phyloP scores from a whole-genome alignment of 2,888 invertebrate species.

The Tenthredo distinguenda region DNA sequence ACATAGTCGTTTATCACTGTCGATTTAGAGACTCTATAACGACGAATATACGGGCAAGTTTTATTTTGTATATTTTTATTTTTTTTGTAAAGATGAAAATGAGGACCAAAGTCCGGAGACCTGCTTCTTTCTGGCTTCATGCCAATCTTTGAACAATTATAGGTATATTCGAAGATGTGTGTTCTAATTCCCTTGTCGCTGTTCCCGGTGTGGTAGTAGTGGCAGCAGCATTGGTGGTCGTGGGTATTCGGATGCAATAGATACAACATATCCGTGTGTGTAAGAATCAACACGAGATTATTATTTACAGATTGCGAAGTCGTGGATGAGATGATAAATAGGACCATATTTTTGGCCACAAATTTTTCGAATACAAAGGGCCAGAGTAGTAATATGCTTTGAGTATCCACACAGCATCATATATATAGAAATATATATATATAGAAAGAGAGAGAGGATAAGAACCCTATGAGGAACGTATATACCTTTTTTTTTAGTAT shows the following conservation, averaged over 20 bases:
- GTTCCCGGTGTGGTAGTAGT: background rate
- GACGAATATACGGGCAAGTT: background rate
- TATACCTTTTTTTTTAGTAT: background rate
- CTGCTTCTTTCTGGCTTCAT: slow-evolving; percentile 29
- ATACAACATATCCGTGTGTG: background rate
- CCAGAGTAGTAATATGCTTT: background rate
- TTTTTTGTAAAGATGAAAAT: background rate
- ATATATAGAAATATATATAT: background rate
- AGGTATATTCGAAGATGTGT: background rate
- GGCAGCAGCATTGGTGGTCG: background rate
- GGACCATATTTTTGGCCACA: background rate
- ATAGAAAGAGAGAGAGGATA: background rate
- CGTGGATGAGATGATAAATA: background rate
- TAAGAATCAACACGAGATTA: background rate
- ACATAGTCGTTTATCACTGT: background rate
- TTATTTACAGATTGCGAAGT: background rate
- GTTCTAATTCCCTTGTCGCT: slow-evolving; percentile 2
- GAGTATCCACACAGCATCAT: background rate
- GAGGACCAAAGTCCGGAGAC: background rate
- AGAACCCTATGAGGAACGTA: background rate
- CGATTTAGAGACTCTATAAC: background rate
- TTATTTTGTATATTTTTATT: background rate
- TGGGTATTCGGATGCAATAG: background rate
- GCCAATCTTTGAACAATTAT: background rate
- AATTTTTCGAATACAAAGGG: background rate